Evolutionary conservation across 2,888 invertebrate genomes (phyloP), one percentile per base, ranked within the genome.

Genomic region (Mayetiola destructor): DNA sequence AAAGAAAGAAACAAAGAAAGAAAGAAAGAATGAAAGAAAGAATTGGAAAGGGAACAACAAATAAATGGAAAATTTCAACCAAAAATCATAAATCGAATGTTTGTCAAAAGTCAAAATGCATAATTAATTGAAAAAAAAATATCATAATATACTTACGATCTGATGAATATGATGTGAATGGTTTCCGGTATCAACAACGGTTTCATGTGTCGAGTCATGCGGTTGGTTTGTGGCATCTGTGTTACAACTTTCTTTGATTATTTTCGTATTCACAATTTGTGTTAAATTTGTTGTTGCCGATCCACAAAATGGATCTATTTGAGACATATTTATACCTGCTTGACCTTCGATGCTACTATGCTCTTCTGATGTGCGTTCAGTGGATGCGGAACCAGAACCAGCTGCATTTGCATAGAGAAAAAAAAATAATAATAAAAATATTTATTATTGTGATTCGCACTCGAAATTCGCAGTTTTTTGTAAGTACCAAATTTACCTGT

Each of bases 301-400:
- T 14, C 57, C 57, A 56, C 71, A 69, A 58, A 70, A 70, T 35
- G 69, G 73, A 61, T 71, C 72, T 67, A 77, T 77, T 62, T 72
- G 73, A 60, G 71, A 56, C 48, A 56, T 56, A 56, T 56, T 56
- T 56, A 48, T 20, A 56, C 56, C 48, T 36, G 35, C 36, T 36
- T 36, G 27, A 23, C 69, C 61, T 61, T 71, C 72, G 57, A 68
- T 64, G 56, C 68, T 68, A 60, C 66, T 68, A 58, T 74, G 73
- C 42, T 76, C 76, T 58, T 77, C 76, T 6, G 75, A 72, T 59
- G 72, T 72, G 58, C 77, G 71, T 66, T 79, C 79, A 59, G 76
- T 74, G 56, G 77, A 77, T 40, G 77, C 77, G 63, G 75, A 74
- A 73, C 32, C 48, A 23, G 52, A 57, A 35, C 35, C 56, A 20